These are phyloP conservation scores for Himalopsyche kuldschensis DNA, from an alignment of 2,888 invertebrate genomes.

Conservation along the genomic window DNA sequence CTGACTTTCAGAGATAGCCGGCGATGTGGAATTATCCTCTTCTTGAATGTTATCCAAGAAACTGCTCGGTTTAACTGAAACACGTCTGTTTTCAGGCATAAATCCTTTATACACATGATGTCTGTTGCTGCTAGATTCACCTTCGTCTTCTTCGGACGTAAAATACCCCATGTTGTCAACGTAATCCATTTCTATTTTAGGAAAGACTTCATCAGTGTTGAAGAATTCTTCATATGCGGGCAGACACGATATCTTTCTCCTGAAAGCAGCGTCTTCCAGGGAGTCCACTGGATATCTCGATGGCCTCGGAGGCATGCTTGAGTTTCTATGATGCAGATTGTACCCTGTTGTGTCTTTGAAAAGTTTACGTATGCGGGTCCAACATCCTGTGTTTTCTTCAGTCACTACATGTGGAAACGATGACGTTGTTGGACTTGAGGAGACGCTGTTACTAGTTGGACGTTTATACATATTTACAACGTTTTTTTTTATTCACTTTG, in stretches of 20 bases:
- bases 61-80: slow-evolving; percentile 54
- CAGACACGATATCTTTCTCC: slow-evolving; percentile 22
- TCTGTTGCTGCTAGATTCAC: slow-evolving; percentile 47
- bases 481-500: too few relatives aligned
- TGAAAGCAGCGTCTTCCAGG: slow-evolving; percentile 12
- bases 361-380: slow-evolving; percentile 10
- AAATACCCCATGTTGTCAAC: slow-evolving; percentile 55
- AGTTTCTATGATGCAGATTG: slow-evolving; percentile 2
- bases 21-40: slow-evolving; percentile 48
- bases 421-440: background rate
- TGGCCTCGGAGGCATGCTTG: background rate
- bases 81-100: slow-evolving; percentile 45
- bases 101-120: slow-evolving; percentile 43
- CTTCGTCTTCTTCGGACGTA: slow-evolving; percentile 41
- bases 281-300: slow-evolving; percentile 4
- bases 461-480: background rate
- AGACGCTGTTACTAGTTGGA: background rate
- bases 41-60: slow-evolving; percentile 53
- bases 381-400: slow-evolving; percentile 6
- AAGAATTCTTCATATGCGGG: slow-evolving; percentile 42
- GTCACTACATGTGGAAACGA: too few relatives aligned
- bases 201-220: slow-evolving; percentile 41
- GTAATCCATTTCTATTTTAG: slow-evolving; percentile 49
- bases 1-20: slow-evolving; percentile 15
- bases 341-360: slow-evolving; percentile 20